Evolutionary conservation across 2,888 invertebrate species (phyloP), one percentile per base, ranked within the genome.

Genomic region (Cactoblastis cactorum): DNA sequence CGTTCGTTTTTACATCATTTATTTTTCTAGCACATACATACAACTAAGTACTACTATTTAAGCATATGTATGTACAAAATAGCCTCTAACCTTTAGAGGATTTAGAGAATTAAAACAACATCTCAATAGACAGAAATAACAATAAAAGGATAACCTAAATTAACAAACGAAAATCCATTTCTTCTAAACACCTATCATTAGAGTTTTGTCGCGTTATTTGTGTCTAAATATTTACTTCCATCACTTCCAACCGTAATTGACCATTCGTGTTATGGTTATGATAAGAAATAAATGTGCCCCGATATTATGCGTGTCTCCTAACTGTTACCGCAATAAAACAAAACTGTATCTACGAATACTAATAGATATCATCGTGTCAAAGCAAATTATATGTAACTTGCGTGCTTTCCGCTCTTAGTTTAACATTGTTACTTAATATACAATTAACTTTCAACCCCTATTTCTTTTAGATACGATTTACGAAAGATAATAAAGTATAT

Each of bases 181-280:
- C 28, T 15, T 15, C 43, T 43, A 43, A 43, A 15, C 43, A 28
- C 43, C 15, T 9, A n/a, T 17, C 43, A 28, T 43, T 43, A 43
- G n/a, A 43, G 28, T 15, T 17, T 32, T 15, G 32, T 9, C 41
- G 14, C 17, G 28, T 43, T 17, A 43, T 43, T 6, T 28, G 9
- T 9, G 1, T 28, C 17, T 43, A n/a, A n/a, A n/a, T n/a, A 43
- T 43, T 43, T 43, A 43, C 28, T 43, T 43, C 43, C 28, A 28
- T 28, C 43, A 43, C 28, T 28, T 9, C 43, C 14, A 5, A n/a
- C 43, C 43, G 15, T 43, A 15, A 43, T 15, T 1, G 28, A 9
- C 43, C 8, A 12, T 43, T 28, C 32, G 28, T 43, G 32, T 43
- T 32, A 28, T 43, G 28, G 18, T 19, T 39, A 18, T 39, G 12